Percentiles rank a stretch among this genome's conserved stretches.
phyloP scores from a whole-genome alignment of 2,113 vertebrate genomes.

The mouse (Mus musculus) region GRCm39 chrX:56587501-56588000 shows the following conservation, averaged over 20 bases:
- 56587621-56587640: not conserved
- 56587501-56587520: slow-evolving; percentile 41
- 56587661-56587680: not conserved
- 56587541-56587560: slow-evolving; percentile 34
- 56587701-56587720: slow-evolving; percentile 40
- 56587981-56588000: slow-evolving; percentile 34
- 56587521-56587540: slow-evolving; percentile 36
- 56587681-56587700: not conserved
- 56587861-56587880: slow-evolving; percentile 62
- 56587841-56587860: slow-evolving; percentile 49
- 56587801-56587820: slow-evolving; percentile 70
- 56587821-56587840: slow-evolving; percentile 70
- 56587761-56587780: slow-evolving; percentile 55
- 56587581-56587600: not conserved
- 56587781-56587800: slow-evolving; percentile 55
- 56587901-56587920: slow-evolving; percentile 71
- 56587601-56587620: not conserved
- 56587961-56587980: slow-evolving; percentile 37
- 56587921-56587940: slow-evolving; percentile 41
- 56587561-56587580: not conserved
- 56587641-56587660: not conserved
- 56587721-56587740: slow-evolving; percentile 12
- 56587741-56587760: slow-evolving; percentile 53
- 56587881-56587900: slow-evolving; percentile 72
- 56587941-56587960: slow-evolving; percentile 57